phyloP scores from a whole-genome alignment of 1,140 invertebrate genomes.

The Drosophila truncata region DNA sequence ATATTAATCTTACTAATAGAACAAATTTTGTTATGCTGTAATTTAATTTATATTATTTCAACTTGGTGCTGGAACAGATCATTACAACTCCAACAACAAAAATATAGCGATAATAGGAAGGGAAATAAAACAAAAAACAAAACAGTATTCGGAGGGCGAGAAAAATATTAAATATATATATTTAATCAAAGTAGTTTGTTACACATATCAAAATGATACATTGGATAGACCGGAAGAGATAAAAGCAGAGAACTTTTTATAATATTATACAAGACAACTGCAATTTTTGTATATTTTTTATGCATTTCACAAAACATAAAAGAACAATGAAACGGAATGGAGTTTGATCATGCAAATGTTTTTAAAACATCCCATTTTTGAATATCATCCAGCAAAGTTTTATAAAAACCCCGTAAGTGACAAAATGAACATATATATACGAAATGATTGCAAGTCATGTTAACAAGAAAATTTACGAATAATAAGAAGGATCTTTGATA shows the following conservation, averaged over 20 bases:
- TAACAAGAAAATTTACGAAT: constrained; percentile 41
- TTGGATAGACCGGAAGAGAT: constrained; percentile 1
- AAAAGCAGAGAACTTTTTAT: constrained; percentile 59
- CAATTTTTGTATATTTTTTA: constrained; percentile 49
- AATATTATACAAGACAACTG: constrained; percentile 61
- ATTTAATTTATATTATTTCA: constrained; percentile 48
- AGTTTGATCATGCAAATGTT: constrained; percentile 42
- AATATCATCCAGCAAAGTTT: constrained; percentile 50
- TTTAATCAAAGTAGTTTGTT: constrained; percentile 70
- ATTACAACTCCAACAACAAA: constrained; percentile 15
- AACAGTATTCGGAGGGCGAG: constrained; percentile 60
- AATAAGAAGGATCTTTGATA: constrained; percentile 58
- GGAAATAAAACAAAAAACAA: constrained; percentile 21
- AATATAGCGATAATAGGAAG: constrained; percentile 21
- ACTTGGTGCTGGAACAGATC: constrained; percentile 58
- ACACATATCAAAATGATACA: constrained; percentile 71
- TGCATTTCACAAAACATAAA: constrained; percentile 34
- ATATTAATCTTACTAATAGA: constrained; percentile 53
- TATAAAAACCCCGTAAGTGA: constrained; percentile 50
- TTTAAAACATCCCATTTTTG: constrained; percentile 61
- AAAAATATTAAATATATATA: constrained; percentile 43
- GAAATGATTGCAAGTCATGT: constrained; percentile 58
- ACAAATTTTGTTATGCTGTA: constrained; percentile 65
- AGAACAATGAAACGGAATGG: constrained; percentile 6
- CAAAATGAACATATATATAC: constrained; percentile 19